These are phyloP conservation scores for Henricia sp. DNA, from an alignment of 53 echinoderm and acorn worm species.

Conservation along the genomic window DNA sequence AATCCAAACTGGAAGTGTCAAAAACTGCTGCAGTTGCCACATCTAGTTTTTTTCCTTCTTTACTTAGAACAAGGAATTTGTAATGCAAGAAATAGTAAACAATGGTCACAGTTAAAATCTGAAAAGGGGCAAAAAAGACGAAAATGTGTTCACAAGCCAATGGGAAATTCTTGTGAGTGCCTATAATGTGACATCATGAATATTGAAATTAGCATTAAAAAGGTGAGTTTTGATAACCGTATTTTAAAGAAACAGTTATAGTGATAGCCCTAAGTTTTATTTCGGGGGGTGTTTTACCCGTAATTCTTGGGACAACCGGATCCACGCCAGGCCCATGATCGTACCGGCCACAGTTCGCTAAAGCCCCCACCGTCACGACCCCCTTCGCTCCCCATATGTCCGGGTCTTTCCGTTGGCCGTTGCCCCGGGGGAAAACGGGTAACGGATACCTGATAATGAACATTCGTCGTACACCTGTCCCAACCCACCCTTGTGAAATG, in stretches of 20 bases:
- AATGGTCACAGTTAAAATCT: too few species aligned
- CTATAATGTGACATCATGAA: too few species aligned
- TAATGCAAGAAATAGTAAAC: too few species aligned
- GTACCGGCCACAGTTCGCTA: conserved; percentile 16
- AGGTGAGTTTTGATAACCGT: too few species aligned
- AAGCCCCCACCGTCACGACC: conserved; percentile 27
- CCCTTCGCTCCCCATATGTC: conserved; percentile 1
- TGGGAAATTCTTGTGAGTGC: too few species aligned
- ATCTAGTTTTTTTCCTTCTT: too few species aligned
- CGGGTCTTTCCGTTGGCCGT: neutral
- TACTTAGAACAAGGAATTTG: too few species aligned
- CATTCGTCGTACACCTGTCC: conserved; percentile 38
- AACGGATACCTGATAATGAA: conserved; percentile 56
- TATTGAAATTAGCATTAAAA: too few species aligned
- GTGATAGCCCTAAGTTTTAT: neutral
- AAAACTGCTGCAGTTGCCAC: too few species aligned
- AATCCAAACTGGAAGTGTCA: too few species aligned
- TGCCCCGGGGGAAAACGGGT: conserved; percentile 34
- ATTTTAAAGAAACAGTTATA: neutral
- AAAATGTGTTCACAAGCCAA: too few species aligned
- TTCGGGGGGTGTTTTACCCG: neutral
- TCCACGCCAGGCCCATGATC: neutral
- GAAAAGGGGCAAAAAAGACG: too few species aligned
- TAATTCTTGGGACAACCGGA: neutral
- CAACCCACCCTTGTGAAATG: neutral